A percentile compares a stretch with the other conserved stretches of the same genome.
These are phyloP conservation scores for Pangasius djambal DNA, from an alignment of 2,797 vertebrate species.

Conservation along the genomic window DNA sequence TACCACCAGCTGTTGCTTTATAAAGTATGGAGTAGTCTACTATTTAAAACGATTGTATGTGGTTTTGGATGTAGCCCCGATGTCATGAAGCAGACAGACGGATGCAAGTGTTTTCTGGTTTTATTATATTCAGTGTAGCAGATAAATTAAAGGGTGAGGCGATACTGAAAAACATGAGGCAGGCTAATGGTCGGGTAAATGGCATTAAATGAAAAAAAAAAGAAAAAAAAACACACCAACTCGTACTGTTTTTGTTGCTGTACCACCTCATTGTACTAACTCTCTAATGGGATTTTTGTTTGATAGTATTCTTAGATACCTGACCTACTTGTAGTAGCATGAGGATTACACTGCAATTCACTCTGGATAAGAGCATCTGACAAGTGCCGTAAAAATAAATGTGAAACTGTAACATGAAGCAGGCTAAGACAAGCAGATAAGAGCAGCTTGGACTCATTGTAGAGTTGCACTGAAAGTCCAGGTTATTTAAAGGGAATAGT, in stretches of 20 bases:
- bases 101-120: background rate
- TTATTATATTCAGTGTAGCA: background rate
- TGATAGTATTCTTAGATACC: background rate
- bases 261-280: background rate
- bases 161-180: background rate
- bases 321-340: slow-evolving; percentile 1
- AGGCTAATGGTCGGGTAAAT: background rate
- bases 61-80: background rate
- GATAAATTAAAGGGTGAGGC: background rate
- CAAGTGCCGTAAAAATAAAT: slow-evolving; percentile 5
- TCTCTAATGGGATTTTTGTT: background rate
- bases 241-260: background rate
- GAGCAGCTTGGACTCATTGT: background rate
- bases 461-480: background rate
- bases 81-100: background rate
- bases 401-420: background rate
- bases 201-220: slow-evolving; percentile 5
- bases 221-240: background rate
- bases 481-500: background rate
- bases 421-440: background rate
- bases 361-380: background rate
- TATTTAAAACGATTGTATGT: slow-evolving; percentile 3
- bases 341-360: background rate
- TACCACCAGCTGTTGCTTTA: slow-evolving; percentile 17
- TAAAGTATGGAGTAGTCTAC: slow-evolving; percentile 10